A percentile compares a stretch with the other conserved stretches of the same genome.
Conservation (phyloP, 2,888 invertebrate species). For the Autographa gamma region DNA sequence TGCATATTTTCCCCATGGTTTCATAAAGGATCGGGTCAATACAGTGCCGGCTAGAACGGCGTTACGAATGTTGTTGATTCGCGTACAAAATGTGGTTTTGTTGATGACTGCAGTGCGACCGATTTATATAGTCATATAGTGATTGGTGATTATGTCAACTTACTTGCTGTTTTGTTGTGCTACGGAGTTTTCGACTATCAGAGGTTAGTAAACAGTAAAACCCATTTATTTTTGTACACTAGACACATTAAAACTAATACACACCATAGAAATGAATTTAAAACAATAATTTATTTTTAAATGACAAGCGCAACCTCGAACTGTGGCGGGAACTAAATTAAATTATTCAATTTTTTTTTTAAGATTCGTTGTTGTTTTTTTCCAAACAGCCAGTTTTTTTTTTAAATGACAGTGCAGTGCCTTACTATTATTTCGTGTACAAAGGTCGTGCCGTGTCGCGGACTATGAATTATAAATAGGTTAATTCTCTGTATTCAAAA, state of each 20-base stretch:
- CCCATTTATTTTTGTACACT: not conserved
- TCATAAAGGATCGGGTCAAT: conserved; percentile 80
- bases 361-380: conserved; percentile 6
- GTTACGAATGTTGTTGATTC: conserved; percentile 70
- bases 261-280: not conserved
- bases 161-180: conserved; percentile 63
- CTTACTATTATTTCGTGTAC: not conserved
- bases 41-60: conserved; percentile 68
- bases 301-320: not conserved
- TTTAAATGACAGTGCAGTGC: conserved; percentile 14
- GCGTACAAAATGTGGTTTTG: conserved; percentile 55
- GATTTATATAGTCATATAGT: conserved; percentile 66
- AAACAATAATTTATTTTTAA: not conserved
- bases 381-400: conserved; percentile 19
- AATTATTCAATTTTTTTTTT: conserved; percentile 13
- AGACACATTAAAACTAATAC: not conserved
- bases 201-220: conserved; percentile 81
- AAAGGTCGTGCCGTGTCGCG: conserved; percentile 22
- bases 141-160: conserved; percentile 65
- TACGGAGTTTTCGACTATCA: conserved; percentile 61
- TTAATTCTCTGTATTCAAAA: conserved; percentile 32
- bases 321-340: conserved; percentile 35
- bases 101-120: conserved; percentile 67
- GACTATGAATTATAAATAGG: conserved; percentile 29
- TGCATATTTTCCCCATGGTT: conserved; percentile 86